phyloP scores from a whole-genome alignment of 2,888 invertebrate genomes.

The Linnaemya vulpina region DNA sequence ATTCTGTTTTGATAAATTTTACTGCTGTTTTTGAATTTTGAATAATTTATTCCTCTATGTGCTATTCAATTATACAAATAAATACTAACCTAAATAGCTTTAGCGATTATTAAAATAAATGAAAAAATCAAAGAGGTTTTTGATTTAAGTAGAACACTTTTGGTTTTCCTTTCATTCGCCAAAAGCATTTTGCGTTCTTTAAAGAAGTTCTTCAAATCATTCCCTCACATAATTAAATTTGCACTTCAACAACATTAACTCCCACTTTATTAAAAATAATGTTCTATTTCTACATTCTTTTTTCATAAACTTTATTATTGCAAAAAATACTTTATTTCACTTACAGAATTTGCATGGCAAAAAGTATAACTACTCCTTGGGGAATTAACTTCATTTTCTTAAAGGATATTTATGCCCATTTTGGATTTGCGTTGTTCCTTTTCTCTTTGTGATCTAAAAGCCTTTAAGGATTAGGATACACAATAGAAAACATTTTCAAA shows the following conservation, averaged over 20 bases:
- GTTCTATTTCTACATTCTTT: not conserved
- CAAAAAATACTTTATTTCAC: not conserved
- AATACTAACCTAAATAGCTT: no score
- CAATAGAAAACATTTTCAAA: constrained; percentile 26
- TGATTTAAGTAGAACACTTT: no score
- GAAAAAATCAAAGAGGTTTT: not conserved
- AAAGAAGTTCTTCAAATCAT: not conserved
- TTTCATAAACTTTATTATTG: not conserved
- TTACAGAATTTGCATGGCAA: constrained; percentile 45
- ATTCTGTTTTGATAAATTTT: not conserved
- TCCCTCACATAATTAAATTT: not conserved
- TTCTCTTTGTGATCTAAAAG: constrained; percentile 34
- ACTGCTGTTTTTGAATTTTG: not conserved
- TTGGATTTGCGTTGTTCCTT: constrained; percentile 8
- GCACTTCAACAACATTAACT: not conserved
- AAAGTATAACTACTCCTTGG: constrained; percentile 44
- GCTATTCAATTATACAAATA: no score
- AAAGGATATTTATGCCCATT: constrained; percentile 53
- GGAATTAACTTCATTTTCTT: constrained; percentile 60
- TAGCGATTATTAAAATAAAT: not conserved
- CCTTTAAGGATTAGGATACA: constrained; percentile 25
- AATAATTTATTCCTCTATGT: not conserved
- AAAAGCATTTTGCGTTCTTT: no score
- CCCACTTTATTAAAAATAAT: not conserved
- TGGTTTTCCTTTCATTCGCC: no score